Evolutionary conservation across 2,888 invertebrate genomes (phyloP), one percentile per base, ranked within the genome.

Genomic region (Caenorhabditis drosophilae): DNA sequence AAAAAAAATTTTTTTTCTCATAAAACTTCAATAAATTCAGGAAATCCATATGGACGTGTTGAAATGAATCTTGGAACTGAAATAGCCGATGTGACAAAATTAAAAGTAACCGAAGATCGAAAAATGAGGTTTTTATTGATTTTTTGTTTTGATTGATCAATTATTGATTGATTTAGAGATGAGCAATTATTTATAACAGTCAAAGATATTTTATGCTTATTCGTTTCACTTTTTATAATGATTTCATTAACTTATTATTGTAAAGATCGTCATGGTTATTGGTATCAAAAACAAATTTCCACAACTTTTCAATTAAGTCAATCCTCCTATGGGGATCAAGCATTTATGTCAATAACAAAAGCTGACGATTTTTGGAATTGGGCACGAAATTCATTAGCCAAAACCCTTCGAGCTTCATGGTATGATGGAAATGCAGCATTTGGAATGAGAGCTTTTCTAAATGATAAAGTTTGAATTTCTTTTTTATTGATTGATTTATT

Each of bases 381-480:
- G 77, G 54, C 74, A 4, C 35, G 52, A n/a, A 57, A 53, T 9
- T 59, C 66, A 2, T 46, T 75, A 9, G 53, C 69, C n/a, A 58
- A 83, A 9, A 84, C 84, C 31, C 70, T 87, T 2, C 78, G 85
- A 38, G 84, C 82, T 15, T 78, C 80, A 23, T 87, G 86, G 84
- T 87, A 87, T 79, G 87, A 87, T 75, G 84, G 84, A 20, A 82
- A 84, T 44, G 85, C 85, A 20, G 86, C 87, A 0, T 83, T 85
- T 63, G 84, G 84, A 35, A 83, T 86, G 62, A 77, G 85, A 70
- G 87, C 85, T 3, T 87, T 85, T 70, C 77, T 87, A 44, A 83
- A 84, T 57, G 87, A 87, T 78, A 84, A 86, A 53, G 76, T 68
- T n/a, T n/a, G n/a, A n/a, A n/a, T n/a, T n/a, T n/a, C n/a, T n/a